Conservation (phyloP, 2,797 vertebrate genomes). For the Anabas testudineus region DNA sequence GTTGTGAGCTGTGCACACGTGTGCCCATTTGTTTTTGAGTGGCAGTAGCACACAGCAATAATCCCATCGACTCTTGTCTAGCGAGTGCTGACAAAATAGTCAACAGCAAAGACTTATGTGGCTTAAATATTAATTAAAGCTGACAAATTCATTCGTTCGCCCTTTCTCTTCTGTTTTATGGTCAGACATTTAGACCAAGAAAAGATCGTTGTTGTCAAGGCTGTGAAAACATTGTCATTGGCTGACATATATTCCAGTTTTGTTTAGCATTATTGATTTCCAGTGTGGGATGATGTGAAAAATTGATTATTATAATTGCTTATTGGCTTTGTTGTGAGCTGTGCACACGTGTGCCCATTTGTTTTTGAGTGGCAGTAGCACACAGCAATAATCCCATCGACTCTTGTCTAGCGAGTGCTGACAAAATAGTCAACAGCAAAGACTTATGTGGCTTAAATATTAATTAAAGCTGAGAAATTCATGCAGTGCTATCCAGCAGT, state of each 20-base stretch:
- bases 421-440: conserved; percentile 7
- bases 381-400: conserved; percentile 10
- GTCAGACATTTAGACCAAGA: not conserved
- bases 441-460: not conserved
- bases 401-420: not conserved
- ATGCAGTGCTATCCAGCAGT: not conserved
- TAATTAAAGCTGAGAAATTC: conserved; percentile 11
- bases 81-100: not conserved
- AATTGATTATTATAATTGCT: conserved; percentile 35
- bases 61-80: conserved; percentile 17
- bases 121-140: conserved; percentile 10
- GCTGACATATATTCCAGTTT: not conserved
- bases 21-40: not conserved
- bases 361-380: conserved; percentile 7
- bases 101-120: not conserved
- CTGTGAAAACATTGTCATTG: conserved; percentile 13
- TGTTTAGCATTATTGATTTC: conserved; percentile 46
- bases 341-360: not conserved
- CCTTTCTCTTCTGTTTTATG: too few species aligned
- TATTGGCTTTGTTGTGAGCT: conserved; percentile 9
- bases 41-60: not conserved
- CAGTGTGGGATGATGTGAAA: not conserved
- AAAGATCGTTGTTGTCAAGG: not conserved
- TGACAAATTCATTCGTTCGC: not conserved
- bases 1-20: conserved; percentile 1